Percentiles rank a stretch among this genome's conserved stretches.
phyloP scores from a whole-genome alignment of 1,140 invertebrate species.

The Drosophila tani region DNA sequence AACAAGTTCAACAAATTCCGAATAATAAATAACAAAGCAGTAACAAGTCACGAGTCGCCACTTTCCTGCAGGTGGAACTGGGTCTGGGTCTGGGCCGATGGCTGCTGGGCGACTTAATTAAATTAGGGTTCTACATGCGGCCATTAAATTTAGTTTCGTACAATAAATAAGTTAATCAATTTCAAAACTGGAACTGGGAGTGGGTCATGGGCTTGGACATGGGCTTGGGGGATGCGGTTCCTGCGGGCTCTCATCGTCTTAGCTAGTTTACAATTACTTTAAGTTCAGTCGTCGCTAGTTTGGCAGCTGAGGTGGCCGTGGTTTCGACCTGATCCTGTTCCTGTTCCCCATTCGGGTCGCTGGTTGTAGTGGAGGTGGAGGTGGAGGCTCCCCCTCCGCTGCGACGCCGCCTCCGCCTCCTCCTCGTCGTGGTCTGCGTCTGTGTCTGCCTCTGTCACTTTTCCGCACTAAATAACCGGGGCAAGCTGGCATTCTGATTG shows the following conservation, averaged over 20 bases:
- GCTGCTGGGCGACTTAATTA: conserved; percentile 13
- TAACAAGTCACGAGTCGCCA: conserved; percentile 32
- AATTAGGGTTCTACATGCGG: conserved; percentile 13
- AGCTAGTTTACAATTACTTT: conserved; percentile 74
- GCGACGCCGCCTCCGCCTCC: conserved; percentile 34
- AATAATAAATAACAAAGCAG: conserved; percentile 70
- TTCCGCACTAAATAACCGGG: conserved; percentile 62
- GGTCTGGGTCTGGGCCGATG: background rate
- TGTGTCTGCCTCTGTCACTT: conserved; percentile 60
- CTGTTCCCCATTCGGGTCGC: background rate
- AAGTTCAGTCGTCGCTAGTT: conserved; percentile 69
- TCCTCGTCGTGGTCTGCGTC: background rate
- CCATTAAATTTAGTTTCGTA: conserved; percentile 29
- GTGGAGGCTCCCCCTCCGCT: conserved; percentile 23
- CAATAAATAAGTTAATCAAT: conserved; percentile 46
- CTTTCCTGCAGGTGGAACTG: background rate
- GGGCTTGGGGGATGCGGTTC: conserved; percentile 1
- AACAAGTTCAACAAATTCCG: conserved; percentile 59
- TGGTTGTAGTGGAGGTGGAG: background rate
- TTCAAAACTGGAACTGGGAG: conserved; percentile 7
- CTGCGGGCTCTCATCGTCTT: conserved; percentile 35
- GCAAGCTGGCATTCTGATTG: conserved; percentile 73
- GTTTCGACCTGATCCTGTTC: conserved; percentile 7
- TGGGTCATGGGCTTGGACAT: conserved; percentile 10
- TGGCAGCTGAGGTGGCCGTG: conserved; percentile 45